Evolutionary conservation across 2,113 vertebrate genomes (phyloP).

Genomic region (Glareola pratincola): DNA sequence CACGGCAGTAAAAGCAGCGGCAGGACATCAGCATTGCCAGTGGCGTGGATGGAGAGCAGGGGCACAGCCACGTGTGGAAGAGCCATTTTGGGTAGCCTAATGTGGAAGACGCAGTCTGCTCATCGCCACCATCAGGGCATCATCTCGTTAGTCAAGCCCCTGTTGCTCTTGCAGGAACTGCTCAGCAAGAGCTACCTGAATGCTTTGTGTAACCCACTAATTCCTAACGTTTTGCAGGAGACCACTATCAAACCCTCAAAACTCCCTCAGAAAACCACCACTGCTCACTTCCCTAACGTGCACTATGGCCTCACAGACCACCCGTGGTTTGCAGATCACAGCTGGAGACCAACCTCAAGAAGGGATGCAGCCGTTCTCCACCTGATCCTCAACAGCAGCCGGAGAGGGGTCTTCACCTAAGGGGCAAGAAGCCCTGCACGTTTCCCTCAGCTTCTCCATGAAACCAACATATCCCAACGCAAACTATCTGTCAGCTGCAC

Average conservation of each 20-base stretch:
- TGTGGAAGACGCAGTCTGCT: neutral
- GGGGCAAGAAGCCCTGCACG: neutral
- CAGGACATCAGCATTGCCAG: neutral
- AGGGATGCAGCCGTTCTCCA: no score
- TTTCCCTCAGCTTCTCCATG: neutral
- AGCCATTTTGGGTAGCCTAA: neutral
- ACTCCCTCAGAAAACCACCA: neutral
- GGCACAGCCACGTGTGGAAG: accelerated
- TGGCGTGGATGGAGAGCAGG: neutral
- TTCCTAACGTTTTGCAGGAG: neutral
- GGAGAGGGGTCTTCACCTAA: neutral
- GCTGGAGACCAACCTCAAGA: neutral
- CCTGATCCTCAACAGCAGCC: accelerated
- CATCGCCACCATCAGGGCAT: neutral
- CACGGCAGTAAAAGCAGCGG: accelerated
- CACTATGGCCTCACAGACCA: neutral
- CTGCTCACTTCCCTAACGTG: accelerated
- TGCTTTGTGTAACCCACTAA: neutral
- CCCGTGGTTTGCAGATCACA: neutral
- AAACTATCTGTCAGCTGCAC: neutral
- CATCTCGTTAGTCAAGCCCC: neutral
- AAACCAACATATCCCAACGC: neutral
- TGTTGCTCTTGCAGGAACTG: neutral
- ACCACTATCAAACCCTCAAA: neutral
- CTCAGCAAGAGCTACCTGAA: neutral